Evolutionary conservation across 2,113 vertebrate species (phyloP).

Genomic region (Microcebus griseorufus): DNA sequence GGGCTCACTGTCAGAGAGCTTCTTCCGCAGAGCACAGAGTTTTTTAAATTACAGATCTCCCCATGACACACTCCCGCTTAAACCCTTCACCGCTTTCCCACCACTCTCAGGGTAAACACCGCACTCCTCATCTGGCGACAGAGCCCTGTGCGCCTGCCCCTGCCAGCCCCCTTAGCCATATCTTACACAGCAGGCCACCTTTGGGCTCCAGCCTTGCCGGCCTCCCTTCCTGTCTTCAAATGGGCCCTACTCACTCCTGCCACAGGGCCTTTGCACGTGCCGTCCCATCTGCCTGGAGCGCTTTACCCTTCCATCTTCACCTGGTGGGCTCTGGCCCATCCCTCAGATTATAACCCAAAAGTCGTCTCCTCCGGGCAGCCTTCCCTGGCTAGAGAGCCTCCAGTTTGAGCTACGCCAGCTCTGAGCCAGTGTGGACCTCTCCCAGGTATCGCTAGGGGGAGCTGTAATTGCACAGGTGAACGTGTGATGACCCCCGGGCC

Average conservation of each 20-base stretch:
- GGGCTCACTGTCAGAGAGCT: background rate
- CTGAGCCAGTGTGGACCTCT: background rate
- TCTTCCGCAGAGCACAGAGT: background rate
- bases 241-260: background rate
- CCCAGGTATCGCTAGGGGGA: background rate
- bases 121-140: accelerated
- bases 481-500: accelerated
- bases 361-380: background rate
- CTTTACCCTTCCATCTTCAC: background rate
- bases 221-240: background rate
- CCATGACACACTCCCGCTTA: background rate
- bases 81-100: background rate
- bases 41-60: background rate
- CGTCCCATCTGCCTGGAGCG: background rate
- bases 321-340: background rate
- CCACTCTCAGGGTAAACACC: background rate
- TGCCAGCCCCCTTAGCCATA: background rate
- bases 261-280: background rate
- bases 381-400: background rate
- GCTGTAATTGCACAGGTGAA: too few relatives aligned
- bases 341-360: background rate
- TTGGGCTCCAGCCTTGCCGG: background rate
- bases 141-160: background rate
- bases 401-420: background rate
- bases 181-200: accelerated